Evolutionary conservation across 1,140 invertebrate genomes (phyloP).

Genomic region (Orchestia grillus): DNA sequence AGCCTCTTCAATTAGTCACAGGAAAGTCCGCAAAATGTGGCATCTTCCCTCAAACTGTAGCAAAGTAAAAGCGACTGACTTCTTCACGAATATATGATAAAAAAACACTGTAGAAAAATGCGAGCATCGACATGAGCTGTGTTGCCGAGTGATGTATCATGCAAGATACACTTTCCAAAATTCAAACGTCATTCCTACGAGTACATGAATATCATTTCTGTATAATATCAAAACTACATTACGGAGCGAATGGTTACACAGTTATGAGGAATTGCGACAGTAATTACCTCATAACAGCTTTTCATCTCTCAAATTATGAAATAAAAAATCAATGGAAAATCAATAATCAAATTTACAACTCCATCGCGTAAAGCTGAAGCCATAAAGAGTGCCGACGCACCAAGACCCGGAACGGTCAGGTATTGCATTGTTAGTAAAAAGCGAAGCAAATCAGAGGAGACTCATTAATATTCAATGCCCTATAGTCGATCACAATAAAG

Average conservation of each 20-base stretch:
- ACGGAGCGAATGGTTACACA: too few relatives aligned
- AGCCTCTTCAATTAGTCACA: background rate
- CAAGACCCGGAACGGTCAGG: background rate
- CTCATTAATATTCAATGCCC: background rate
- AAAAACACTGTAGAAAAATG: background rate
- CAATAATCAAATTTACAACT: too few relatives aligned
- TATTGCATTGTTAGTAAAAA: background rate
- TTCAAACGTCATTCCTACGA: too few relatives aligned
- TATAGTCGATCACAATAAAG: background rate
- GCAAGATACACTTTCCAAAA: too few relatives aligned
- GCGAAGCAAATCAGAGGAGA: background rate
- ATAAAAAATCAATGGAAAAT: too few relatives aligned
- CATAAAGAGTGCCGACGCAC: background rate
- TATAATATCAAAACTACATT: too few relatives aligned
- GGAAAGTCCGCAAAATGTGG: background rate
- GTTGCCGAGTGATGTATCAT: background rate
- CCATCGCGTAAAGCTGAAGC: too few relatives aligned
- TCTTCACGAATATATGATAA: background rate
- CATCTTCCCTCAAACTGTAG: background rate
- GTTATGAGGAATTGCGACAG: too few relatives aligned
- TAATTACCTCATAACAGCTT: background rate
- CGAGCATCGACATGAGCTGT: background rate
- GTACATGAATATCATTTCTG: too few relatives aligned
- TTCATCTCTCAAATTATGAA: background rate
- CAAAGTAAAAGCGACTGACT: background rate